Evolutionary conservation across 2,797 vertebrate species (phyloP).

Genomic region (Melanotaenia parkinsoni): DNA sequence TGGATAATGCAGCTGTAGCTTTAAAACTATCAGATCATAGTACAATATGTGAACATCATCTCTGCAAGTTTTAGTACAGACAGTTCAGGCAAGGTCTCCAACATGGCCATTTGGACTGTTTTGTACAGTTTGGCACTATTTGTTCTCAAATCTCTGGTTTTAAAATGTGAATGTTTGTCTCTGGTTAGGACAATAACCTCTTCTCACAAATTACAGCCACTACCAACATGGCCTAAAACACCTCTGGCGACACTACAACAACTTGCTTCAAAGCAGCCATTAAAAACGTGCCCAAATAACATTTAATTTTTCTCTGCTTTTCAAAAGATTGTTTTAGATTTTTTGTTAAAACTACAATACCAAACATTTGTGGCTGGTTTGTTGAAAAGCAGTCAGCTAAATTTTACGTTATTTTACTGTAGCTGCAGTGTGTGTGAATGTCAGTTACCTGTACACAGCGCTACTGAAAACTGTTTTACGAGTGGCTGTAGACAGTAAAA

Average conservation of each 20-base stretch:
- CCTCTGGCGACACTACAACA: not conserved
- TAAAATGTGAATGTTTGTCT: not conserved
- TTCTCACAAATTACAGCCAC: not conserved
- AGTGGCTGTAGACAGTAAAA: slow-evolving; percentile 40
- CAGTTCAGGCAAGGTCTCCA: no score
- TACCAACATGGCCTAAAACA: not conserved
- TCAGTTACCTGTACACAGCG: slow-evolving; percentile 28
- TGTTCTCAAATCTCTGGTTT: no score
- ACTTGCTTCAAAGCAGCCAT: not conserved
- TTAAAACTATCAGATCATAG: no score
- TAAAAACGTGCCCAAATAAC: not conserved
- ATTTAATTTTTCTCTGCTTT: not conserved
- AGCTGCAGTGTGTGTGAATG: slow-evolving; percentile 17
- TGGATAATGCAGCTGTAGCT: no score
- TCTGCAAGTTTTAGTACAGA: no score
- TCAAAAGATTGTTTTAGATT: not conserved
- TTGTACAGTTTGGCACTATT: no score
- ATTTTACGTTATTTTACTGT: slow-evolving; percentile 20
- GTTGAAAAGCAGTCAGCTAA: slow-evolving; percentile 25
- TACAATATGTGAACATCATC: no score
- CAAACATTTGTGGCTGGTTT: slow-evolving; percentile 15
- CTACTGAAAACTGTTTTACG: no score
- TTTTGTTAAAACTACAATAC: not conserved
- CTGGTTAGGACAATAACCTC: not conserved
- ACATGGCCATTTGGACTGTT: no score